Percentiles rank a stretch among this genome's conserved stretches.
These are phyloP conservation scores for Pachyuromys duprasi DNA, from an alignment of 2,797 vertebrate genomes.

Conservation along the genomic window DNA sequence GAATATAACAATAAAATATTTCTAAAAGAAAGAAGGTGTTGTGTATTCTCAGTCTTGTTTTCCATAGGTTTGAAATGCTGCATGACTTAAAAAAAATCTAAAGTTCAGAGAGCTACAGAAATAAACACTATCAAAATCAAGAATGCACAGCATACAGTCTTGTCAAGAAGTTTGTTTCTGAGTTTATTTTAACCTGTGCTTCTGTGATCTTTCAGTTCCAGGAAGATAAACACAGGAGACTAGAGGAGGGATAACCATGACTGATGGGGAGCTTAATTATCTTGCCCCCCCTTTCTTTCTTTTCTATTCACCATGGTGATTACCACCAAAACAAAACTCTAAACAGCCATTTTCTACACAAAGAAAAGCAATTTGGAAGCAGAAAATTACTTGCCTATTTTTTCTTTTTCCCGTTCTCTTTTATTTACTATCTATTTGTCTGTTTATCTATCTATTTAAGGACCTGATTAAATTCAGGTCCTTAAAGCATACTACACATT, in stretches of 20 bases:
- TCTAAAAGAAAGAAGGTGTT: background rate
- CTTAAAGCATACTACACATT: background rate
- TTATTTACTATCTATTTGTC: background rate
- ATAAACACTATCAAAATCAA: constrained; percentile 43
- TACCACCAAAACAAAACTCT: constrained; percentile 43
- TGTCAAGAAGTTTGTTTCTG: constrained; percentile 17
- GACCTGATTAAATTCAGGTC: background rate
- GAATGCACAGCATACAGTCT: background rate
- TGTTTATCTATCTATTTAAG: background rate
- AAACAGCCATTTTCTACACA: constrained; percentile 9
- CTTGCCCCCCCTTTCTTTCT: background rate
- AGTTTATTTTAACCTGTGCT: constrained; percentile 16
- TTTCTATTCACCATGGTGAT: constrained; percentile 44
- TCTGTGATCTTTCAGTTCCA: constrained; percentile 18
- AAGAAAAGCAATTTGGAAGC: background rate
- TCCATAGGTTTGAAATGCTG: background rate
- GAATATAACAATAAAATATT: background rate
- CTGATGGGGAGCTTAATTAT: background rate
- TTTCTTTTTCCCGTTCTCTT: background rate
- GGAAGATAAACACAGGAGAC: constrained; percentile 31
- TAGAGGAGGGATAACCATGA: background rate
- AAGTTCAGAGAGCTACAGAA: background rate
- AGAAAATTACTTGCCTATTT: background rate
- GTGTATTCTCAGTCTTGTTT: background rate
- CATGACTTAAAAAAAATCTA: background rate